Evolutionary conservation across 2,797 vertebrate genomes (phyloP), one percentile per base, ranked within the genome.

Genomic region (Diceros bicornis): DNA sequence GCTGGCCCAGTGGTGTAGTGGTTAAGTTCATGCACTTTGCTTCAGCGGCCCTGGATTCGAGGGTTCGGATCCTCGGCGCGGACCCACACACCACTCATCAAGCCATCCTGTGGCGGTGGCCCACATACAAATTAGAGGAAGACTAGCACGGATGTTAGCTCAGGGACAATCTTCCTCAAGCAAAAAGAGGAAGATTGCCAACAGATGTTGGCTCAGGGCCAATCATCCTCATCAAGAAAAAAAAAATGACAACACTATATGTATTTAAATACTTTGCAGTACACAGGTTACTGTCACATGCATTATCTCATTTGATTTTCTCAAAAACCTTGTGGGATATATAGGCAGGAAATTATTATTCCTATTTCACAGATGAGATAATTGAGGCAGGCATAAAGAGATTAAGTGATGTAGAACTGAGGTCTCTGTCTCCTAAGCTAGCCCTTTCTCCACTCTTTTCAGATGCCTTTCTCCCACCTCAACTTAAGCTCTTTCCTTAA

Each of bases 271-370:
- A 66, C 20, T 78, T 81, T 20, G 34, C 0, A 64, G 62, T 50
- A n/a, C 12, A 44, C 23, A 89, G 23, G 4, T 82, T 71, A 89
- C 37, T 57, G 20, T 75, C 23, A 74, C 25, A 27, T 64, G 47
- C 21, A n/a, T 77, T 59, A 68, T 68, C 41, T 83, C 32, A n/a
- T 74, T 57, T 68, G 57, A 74, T 91, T 92, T 96, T 82, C 68
- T 94, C 29, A 93, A 92, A 94, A 91, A 55, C 20, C 7, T 69
- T 41, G 29, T 44, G 79, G 84, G 52, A 34, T 57, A 81, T 9
- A 68, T 7, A 86, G n/a, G 57, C 14, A 95, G 55, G 32, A 74
- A 71, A 93, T 55, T 79, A 57, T 41, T 17, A 77, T 37, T 88
- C 57, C 41, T 75, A 1, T 71, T 89, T 83, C 78, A 64, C 47